Evolutionary conservation across 2,888 invertebrate genomes (phyloP), one percentile per base, ranked within the genome.

Genomic region (Caradrina kadenii): DNA sequence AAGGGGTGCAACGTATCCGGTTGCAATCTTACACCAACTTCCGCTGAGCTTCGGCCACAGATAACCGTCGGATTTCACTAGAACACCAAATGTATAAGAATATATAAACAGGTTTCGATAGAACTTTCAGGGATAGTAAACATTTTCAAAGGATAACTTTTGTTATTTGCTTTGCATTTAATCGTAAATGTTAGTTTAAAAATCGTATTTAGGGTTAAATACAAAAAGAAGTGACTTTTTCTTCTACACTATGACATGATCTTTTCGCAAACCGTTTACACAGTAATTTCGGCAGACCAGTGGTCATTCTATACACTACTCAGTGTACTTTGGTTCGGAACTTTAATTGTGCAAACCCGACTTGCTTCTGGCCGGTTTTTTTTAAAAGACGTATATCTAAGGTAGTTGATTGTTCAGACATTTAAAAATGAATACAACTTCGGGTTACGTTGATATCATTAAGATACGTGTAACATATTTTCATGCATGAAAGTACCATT

Each of bases 21-120:
- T 91, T 92, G 94, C 92, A 94, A 93, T 92, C 91, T 91, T 92
- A 94, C 90, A 94, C 94, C 90, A 80, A 93, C 93, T 92, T 94
- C 94, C 94, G 91, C 69, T 84, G 79, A 76, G 76, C 64, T 66
- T 83, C 80, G 74, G 63, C 59, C 66, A 52, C 66, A 67, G 72
- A 73, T 80, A 82, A 80, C 73, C 63, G 74, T 72, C 68, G 64
- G 42, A 56, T 72, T 73, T 55, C 59, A 73, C 71, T 79, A 72
- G 69, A 61, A 56, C 62, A 73, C 56, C n/a, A 52, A 79, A 64
- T 69, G 69, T 68, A 21, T 35, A 56, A 42, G 22, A 60, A 60
- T 54, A 58, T 39, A 35, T 39, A 52, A 53, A 63, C 48, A 1
- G 7, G 39, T 52, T 69, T 50, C 1, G 26, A 55, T 56, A 39